Conservation (phyloP, 2,113 vertebrate species). For the Synchiropus splendidus region DNA sequence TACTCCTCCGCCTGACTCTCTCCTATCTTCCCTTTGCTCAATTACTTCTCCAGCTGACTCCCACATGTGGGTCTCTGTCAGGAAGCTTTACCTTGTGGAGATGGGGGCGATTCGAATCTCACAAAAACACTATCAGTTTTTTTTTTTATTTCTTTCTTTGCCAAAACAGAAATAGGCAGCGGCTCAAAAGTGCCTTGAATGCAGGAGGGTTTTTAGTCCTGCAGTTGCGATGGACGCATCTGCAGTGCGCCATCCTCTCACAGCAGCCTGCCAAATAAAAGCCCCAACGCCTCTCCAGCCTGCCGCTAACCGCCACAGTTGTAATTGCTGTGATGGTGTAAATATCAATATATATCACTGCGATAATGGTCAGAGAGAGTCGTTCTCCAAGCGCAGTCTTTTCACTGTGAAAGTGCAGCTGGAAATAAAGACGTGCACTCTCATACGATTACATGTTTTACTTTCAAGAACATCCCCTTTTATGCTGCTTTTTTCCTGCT, state of each 20-base stretch:
- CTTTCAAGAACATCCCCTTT: slow-evolving; percentile 23
- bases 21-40: slow-evolving; percentile 46
- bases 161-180: not conserved
- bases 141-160: not conserved
- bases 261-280: slow-evolving; percentile 28
- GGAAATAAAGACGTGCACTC: slow-evolving; percentile 34
- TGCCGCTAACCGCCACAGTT: slow-evolving; percentile 14
- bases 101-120: slow-evolving; percentile 14
- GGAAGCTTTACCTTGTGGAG: slow-evolving; percentile 40
- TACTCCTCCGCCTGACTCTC: slow-evolving; percentile 38
- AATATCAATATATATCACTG: slow-evolving; percentile 24
- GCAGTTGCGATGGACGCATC: slow-evolving; percentile 6
- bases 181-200: not conserved
- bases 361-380: slow-evolving; percentile 37
- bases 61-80: slow-evolving; percentile 53
- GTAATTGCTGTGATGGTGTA: slow-evolving; percentile 25
- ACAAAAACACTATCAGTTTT: not conserved
- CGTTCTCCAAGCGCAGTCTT: slow-evolving; percentile 15
- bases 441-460: slow-evolving; percentile 42
- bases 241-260: slow-evolving; percentile 12
- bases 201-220: not conserved
- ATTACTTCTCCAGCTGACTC: slow-evolving; percentile 52
- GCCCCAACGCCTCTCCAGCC: slow-evolving; percentile 14
- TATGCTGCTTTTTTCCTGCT: slow-evolving; percentile 48
- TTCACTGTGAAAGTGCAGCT: slow-evolving; percentile 16